Percentiles rank a stretch among this genome's conserved stretches.
These are phyloP conservation scores for Rhinolophus sinicus DNA, from an alignment of 2,113 vertebrate species.

Conservation along the genomic window DNA sequence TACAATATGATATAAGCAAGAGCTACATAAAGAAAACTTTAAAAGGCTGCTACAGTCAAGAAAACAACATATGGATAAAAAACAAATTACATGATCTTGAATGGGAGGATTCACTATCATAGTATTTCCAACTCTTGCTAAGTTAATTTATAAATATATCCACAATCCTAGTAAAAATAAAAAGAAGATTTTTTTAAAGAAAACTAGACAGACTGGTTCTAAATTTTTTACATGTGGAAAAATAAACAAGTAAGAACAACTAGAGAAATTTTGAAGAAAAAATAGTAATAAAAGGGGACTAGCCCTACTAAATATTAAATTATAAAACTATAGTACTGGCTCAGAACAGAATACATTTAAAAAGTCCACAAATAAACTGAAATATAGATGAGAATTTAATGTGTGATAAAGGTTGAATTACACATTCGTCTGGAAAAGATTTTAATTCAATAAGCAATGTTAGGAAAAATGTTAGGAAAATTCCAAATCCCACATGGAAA, in stretches of 20 bases:
- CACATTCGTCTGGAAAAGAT: neutral
- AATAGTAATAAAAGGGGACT: neutral
- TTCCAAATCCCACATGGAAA: neutral
- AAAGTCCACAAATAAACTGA: neutral
- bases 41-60: neutral
- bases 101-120: neutral
- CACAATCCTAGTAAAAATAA: neutral
- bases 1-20: neutral
- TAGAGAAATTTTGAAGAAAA: conserved; percentile 12
- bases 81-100: neutral
- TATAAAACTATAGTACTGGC: neutral
- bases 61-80: neutral
- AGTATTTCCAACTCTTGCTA: neutral
- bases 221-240: neutral
- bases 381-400: neutral
- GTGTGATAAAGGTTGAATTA: neutral
- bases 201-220: neutral
- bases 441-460: neutral
- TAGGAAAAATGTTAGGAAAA: neutral
- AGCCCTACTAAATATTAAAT: neutral
- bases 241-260: neutral
- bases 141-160: conserved; percentile 12
- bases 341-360: neutral
- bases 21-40: neutral
- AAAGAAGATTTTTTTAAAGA: neutral